Evolutionary conservation across 2,113 vertebrate genomes (phyloP).

Genomic region (Cryptoleucopteryx plumbea): DNA sequence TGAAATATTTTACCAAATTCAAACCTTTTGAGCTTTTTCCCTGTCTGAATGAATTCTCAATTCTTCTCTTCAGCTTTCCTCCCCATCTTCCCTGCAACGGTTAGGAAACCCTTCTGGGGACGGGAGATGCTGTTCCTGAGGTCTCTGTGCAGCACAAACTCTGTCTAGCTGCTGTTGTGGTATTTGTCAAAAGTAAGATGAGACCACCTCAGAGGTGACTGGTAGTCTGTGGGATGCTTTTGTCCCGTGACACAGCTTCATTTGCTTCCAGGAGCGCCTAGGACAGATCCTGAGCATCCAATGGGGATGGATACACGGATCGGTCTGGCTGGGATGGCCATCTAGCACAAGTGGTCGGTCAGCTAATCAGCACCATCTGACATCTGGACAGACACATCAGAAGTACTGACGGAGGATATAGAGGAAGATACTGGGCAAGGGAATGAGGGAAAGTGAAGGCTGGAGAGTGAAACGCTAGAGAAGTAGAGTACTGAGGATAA

Average conservation of each 20-base stretch:
- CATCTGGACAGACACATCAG: background rate
- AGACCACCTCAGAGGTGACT: background rate
- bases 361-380: background rate
- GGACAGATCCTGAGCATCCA: background rate
- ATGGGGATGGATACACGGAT: fast-evolving
- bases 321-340: background rate
- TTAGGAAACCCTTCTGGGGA: background rate
- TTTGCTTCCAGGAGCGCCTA: background rate
- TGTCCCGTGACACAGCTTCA: background rate
- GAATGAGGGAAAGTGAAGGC: background rate
- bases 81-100: background rate
- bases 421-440: background rate
- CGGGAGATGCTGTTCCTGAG: background rate
- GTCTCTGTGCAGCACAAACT: background rate
- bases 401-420: background rate
- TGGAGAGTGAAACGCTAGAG: background rate
- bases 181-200: background rate
- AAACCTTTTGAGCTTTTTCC: background rate
- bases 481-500: background rate
- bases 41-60: background rate
- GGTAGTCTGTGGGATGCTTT: background rate
- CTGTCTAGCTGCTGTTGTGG: background rate
- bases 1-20: background rate
- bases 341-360: background rate
- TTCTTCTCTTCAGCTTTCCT: background rate